These are phyloP conservation scores for Oscheius sp. DNA, from an alignment of 2,888 invertebrate genomes.

Conservation along the genomic window DNA sequence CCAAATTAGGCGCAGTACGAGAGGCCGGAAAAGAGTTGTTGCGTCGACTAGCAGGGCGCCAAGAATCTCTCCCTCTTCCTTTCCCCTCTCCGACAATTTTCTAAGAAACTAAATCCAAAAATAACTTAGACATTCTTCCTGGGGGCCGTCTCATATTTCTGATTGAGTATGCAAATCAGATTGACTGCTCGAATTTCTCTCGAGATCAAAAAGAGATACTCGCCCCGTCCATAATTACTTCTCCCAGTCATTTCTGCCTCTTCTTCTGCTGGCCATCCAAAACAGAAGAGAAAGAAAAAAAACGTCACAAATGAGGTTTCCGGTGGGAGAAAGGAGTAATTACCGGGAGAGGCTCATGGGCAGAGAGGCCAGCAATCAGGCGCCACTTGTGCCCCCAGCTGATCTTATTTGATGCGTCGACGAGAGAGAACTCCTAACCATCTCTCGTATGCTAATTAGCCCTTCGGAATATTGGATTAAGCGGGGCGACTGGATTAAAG, in stretches of 20 bases:
- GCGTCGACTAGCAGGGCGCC: neutral
- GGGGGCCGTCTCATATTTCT: neutral
- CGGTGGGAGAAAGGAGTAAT: constrained; percentile 32
- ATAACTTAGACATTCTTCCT: neutral
- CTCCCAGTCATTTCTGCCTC: neutral
- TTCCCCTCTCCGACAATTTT: too few species aligned
- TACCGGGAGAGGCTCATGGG: constrained; percentile 19
- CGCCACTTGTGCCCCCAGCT: constrained; percentile 35
- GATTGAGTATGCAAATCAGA: neutral
- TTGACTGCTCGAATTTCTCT: neutral
- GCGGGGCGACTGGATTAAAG: neutral
- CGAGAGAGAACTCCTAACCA: neutral
- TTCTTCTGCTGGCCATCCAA: neutral
- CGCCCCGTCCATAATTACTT: neutral
- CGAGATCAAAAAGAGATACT: neutral
- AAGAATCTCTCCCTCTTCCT: too few species aligned
- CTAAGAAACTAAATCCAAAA: neutral
- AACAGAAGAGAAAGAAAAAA: constrained; percentile 11
- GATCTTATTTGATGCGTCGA: constrained; percentile 32
- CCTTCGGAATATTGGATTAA: constrained; percentile 29
- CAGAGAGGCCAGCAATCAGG: constrained; percentile 22
- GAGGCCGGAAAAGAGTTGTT: constrained; percentile 18
- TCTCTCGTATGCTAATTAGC: constrained; percentile 36
- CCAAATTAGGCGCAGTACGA: constrained; percentile 8
- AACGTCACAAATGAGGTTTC: constrained; percentile 27